phyloP scores from a whole-genome alignment of 2,888 invertebrate species.

The Diplazon laetatorius region DNA sequence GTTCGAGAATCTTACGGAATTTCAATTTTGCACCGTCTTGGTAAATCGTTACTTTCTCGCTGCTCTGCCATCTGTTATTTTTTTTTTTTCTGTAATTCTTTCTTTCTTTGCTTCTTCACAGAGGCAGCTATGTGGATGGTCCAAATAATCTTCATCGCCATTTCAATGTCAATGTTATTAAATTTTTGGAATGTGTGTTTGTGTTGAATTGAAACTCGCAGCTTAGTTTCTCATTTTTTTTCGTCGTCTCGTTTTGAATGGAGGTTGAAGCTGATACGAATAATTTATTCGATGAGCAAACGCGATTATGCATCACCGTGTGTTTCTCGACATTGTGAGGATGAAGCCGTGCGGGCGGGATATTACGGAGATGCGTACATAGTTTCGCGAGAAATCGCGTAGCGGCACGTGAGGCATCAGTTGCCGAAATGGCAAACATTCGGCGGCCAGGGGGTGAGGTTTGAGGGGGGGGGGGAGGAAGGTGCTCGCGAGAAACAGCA shows the following conservation, averaged over 20 bases:
- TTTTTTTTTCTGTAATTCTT: neutral
- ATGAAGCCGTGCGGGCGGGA: constrained; percentile 47
- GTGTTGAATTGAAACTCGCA: no score
- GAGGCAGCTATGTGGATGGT: no score
- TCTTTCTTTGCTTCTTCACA: no score
- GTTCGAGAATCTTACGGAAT: constrained; percentile 30
- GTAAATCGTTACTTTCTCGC: constrained; percentile 28
- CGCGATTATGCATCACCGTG: neutral
- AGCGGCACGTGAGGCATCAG: constrained; percentile 35
- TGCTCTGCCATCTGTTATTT: neutral
- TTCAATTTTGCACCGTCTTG: no score
- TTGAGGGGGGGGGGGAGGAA: no score
- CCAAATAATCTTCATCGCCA: no score
- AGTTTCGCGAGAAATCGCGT: constrained; percentile 36
- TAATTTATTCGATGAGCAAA: constrained; percentile 28
- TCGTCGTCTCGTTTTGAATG: no score
- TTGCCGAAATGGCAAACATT: constrained; percentile 37
- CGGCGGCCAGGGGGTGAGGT: neutral
- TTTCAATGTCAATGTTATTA: no score
- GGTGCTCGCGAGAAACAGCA: constrained; percentile 31
- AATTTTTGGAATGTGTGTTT: no score
- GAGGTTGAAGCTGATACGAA: no score
- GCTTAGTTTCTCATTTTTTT: no score
- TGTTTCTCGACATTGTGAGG: constrained; percentile 31
- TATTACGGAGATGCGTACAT: constrained; percentile 42